Evolutionary conservation across 2,888 invertebrate genomes (phyloP).

Genomic region (Carcina quercana): DNA sequence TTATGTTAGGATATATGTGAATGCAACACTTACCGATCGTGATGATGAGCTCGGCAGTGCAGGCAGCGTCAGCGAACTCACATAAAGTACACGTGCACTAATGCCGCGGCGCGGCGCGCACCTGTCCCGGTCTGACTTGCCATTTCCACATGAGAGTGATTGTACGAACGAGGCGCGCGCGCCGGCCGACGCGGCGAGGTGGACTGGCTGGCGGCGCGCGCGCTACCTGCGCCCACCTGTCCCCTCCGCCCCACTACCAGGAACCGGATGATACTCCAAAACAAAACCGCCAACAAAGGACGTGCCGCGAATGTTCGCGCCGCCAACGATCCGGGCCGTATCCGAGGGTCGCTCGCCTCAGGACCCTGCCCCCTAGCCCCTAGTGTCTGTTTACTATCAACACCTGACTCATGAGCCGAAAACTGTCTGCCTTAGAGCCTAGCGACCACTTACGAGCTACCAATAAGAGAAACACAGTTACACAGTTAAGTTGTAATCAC

Average conservation of each 20-base stretch:
- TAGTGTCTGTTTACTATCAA: conserved; percentile 45
- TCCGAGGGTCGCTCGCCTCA: conserved; percentile 34
- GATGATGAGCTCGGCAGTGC: conserved; percentile 28
- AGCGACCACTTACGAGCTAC: conserved; percentile 20
- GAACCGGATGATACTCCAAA: conserved; percentile 73
- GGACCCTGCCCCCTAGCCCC: too few species aligned
- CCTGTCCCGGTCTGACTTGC: conserved; percentile 70
- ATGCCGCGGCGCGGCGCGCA: conserved; percentile 64
- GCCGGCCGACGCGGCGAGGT: conserved; percentile 57
- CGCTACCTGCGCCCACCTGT: conserved; percentile 71
- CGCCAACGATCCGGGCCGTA: conserved; percentile 42
- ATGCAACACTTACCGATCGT: conserved; percentile 47
- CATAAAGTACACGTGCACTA: conserved; percentile 72
- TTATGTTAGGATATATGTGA: conserved; percentile 26
- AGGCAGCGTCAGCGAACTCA: conserved; percentile 62
- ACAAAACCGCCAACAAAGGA: conserved; percentile 74
- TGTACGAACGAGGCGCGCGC: conserved; percentile 57
- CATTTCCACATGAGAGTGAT: conserved; percentile 60
- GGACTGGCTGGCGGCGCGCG: conserved; percentile 61
- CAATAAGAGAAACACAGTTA: conserved; percentile 22
- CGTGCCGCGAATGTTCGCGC: conserved; percentile 71
- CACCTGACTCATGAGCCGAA: conserved; percentile 58
- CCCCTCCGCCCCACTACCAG: conserved; percentile 64
- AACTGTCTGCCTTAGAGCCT: conserved; percentile 27
- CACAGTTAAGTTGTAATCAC: conserved; percentile 28